Conservation (phyloP, 2,888 invertebrate genomes). For the Didymodactylos carnosus region DNA sequence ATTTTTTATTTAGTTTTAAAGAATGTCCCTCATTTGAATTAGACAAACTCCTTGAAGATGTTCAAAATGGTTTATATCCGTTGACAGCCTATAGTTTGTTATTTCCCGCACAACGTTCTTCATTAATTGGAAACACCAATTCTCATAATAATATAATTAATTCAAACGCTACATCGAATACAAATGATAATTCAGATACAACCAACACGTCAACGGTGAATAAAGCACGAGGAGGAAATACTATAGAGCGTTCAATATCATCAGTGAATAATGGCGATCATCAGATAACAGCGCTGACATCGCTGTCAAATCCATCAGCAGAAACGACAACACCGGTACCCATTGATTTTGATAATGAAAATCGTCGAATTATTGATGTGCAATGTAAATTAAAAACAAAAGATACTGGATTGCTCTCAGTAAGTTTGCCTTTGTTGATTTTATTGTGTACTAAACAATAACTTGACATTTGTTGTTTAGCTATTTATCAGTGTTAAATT, state of each 20-base stretch:
- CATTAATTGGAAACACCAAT: too few species aligned
- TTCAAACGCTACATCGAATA: not conserved
- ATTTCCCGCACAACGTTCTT: not conserved
- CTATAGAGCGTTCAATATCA: not conserved
- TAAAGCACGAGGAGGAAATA: not conserved
- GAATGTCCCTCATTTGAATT: slow-evolving; percentile 6
- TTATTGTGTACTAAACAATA: too few species aligned
- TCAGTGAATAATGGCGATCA: not conserved
- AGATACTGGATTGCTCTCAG: not conserved
- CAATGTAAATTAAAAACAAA: not conserved
- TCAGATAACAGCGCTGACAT: not conserved
- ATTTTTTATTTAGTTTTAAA: not conserved
- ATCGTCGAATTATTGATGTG: not conserved
- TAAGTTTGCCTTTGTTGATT: not conserved
- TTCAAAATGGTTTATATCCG: slow-evolving; percentile 12
- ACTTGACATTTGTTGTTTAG: not conserved
- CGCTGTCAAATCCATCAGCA: not conserved
- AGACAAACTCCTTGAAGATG: slow-evolving; percentile 13
- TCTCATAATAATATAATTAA: not conserved
- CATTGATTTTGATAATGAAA: not conserved
- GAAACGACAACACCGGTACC: not conserved
- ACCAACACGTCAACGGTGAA: too few species aligned
- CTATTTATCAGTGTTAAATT: not conserved
- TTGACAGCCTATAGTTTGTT: not conserved
- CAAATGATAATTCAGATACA: too few species aligned